Evolutionary conservation across 2,113 vertebrate species (phyloP), one percentile per base, ranked within the genome.

Genomic region (Channa argus): DNA sequence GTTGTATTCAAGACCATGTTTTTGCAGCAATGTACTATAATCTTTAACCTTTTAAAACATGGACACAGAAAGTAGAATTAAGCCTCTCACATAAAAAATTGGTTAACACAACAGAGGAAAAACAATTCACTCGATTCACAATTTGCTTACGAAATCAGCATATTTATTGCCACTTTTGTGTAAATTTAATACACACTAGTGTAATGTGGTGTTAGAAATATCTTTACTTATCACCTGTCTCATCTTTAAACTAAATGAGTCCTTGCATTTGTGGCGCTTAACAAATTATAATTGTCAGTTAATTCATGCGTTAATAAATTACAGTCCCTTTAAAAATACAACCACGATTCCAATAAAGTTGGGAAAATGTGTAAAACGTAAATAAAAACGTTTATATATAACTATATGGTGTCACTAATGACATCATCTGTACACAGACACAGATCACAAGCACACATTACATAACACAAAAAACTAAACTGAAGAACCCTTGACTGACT

Each of bases 231-330:
- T 24, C 24, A 24, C 24, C 24, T 24, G 24, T 24, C 24, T 24
- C 24, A 24, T 24, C 24, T 24, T 24, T 41, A 60, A 52, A 75
- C 34, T 14, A 38, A 75, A 82, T 53, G 43, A 77, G 55, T 63
- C 47, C 5, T 14, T 45, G 49, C 36, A 63, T 62, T 60, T 61
- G 47, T 41, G n/a, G 51, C 63, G 77, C 4, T 8, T 58, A 68
- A 85, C 63, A 67, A 64, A 71, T 50, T 53, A 63, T 54, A 67
- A 74, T 85, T 52, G 62, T 47, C 12, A 82, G 52, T 74, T 64
- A 73, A 65, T 76, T 79, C 38, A 75, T 78, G 45, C 39, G 46
- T 24, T 24, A 33, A 14, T 37, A 59, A 63, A 66, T 73, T 66
- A 53, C 49, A 75, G 65, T 71, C 33, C 5, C 49, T 63, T 83